A percentile compares a stretch with the other conserved stretches of the same genome.
Conservation (phyloP, 2,113 vertebrate genomes). For the Nycticryphes semicollaris region DNA sequence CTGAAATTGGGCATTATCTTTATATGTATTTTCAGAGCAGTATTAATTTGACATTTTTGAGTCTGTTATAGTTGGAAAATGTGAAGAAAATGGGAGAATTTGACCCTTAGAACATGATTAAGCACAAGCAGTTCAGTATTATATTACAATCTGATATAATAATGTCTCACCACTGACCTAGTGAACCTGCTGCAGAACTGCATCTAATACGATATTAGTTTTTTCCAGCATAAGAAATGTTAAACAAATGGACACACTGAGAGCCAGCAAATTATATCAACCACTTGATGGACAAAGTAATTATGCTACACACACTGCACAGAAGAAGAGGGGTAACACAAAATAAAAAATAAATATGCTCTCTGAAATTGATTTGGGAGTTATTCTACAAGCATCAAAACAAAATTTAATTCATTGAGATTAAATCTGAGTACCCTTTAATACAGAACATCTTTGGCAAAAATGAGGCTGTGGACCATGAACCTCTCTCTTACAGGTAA, state of each 20-base stretch:
- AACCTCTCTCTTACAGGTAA: not conserved
- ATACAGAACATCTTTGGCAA: not conserved
- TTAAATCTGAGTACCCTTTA: not conserved
- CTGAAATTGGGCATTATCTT: not conserved
- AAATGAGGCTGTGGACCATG: not conserved
- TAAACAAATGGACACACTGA: not conserved
- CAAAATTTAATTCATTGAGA: not conserved
- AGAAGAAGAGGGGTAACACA: not conserved
- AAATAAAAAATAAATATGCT: not conserved
- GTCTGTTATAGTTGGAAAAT: not conserved
- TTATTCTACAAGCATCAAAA: not conserved
- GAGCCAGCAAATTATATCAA: not conserved
- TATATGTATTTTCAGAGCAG: not conserved
- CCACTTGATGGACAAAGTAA: not conserved
- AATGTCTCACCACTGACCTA: not conserved
- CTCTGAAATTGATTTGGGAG: not conserved
- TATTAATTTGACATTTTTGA: not conserved
- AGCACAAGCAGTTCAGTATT: not conserved
- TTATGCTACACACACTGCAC: not conserved
- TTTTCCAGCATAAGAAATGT: not conserved
- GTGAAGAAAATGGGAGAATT: not conserved
- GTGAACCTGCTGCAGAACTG: not conserved
- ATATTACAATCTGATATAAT: not conserved
- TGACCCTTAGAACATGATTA: not conserved
- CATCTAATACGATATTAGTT: not conserved